phyloP scores from a whole-genome alignment of 2,888 invertebrate species.

The Colletes collaris region DNA sequence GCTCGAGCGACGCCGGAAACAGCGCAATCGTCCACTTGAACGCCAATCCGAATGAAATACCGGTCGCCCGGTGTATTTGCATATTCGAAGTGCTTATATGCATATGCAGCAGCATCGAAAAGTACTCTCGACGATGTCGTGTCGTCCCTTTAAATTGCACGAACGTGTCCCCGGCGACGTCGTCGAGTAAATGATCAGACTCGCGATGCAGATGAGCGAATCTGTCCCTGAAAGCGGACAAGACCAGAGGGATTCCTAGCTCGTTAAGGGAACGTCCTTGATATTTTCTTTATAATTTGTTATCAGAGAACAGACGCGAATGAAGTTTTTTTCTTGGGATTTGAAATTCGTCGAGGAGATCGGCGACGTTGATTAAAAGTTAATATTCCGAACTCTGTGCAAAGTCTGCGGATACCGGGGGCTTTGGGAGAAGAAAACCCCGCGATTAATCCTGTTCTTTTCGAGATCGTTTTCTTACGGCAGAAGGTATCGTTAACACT shows the following conservation, averaged over 20 bases:
- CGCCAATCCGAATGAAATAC: slow-evolving; percentile 11
- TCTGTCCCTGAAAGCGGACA: not conserved
- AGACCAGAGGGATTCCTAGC: not conserved
- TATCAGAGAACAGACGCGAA: slow-evolving; percentile 20
- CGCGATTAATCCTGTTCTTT: no score
- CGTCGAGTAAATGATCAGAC: not conserved
- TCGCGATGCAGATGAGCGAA: not conserved
- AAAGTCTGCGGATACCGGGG: no score
- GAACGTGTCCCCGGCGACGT: not conserved
- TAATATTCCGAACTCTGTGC: not conserved
- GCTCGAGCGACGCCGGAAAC: slow-evolving; percentile 5
- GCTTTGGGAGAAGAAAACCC: no score
- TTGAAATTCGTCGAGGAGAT: slow-evolving; percentile 1
- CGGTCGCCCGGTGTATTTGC: slow-evolving; percentile 42
- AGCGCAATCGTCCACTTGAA: slow-evolving; percentile 17
- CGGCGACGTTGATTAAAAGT: slow-evolving; percentile 9
- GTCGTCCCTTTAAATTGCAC: slow-evolving; percentile 12
- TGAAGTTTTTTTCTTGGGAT: not conserved
- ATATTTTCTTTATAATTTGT: slow-evolving; percentile 33
- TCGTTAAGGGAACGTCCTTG: slow-evolving; percentile 21
- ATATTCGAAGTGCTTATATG: slow-evolving; percentile 55
- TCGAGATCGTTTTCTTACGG: not conserved
- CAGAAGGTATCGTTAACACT: slow-evolving; percentile 39
- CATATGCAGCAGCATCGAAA: slow-evolving; percentile 57
- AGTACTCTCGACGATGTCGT: slow-evolving; percentile 36